phyloP scores from a whole-genome alignment of 2,113 vertebrate genomes.

The Diadophis punctatus region DNA sequence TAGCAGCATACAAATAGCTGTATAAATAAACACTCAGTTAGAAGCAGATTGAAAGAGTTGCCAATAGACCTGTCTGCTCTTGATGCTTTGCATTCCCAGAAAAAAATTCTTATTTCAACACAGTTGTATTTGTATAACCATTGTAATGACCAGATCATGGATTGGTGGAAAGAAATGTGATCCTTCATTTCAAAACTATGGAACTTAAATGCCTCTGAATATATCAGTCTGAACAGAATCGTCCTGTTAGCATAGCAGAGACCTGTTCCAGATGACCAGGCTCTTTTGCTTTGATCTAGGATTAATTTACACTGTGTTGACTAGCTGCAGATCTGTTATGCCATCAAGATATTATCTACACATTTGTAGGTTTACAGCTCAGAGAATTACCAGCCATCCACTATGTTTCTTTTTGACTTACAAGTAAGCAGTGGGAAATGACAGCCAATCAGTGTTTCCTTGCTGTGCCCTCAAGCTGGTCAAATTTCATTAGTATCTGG shows the following conservation, averaged over 20 bases:
- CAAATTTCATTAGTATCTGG: not conserved
- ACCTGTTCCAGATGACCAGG: not conserved
- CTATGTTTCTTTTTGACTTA: not conserved
- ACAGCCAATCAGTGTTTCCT: not conserved
- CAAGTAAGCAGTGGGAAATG: not conserved
- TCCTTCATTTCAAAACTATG: not conserved
- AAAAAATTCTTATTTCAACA: not conserved
- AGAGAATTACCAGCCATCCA: not conserved
- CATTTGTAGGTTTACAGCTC: not conserved
- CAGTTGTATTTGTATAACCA: slow-evolving; percentile 5
- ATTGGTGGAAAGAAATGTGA: not conserved
- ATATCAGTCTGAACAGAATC: not conserved
- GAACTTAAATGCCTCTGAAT: not conserved
- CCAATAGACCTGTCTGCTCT: not conserved
- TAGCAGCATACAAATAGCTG: not conserved
- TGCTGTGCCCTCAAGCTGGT: not conserved
- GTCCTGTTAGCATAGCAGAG: not conserved
- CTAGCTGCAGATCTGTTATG: not conserved
- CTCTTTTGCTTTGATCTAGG: not conserved
- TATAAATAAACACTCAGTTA: not conserved
- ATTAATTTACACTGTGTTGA: not conserved
- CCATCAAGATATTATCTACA: not conserved
- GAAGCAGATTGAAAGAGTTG: slow-evolving; percentile 2
- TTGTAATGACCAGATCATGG: not conserved
- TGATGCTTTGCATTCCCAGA: slow-evolving; percentile 7